Evolutionary conservation across 2,888 invertebrate species (phyloP), one percentile per base, ranked within the genome.

Genomic region (Pachymerium ferrugineum): DNA sequence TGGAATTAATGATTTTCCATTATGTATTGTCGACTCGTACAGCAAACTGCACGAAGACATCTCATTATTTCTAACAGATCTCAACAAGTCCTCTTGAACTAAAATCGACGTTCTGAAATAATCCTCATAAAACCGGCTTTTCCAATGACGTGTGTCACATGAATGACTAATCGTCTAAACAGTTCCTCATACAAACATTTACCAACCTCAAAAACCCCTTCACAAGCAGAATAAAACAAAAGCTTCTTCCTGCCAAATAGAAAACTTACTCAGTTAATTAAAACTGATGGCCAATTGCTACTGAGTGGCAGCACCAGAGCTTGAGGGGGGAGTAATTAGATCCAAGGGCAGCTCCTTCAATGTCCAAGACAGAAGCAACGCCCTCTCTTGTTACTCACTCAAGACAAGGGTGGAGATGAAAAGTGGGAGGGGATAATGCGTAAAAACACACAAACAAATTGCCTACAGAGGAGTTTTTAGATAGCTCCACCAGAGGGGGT

Each of bases 101-200:
- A n/a, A n/a, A n/a, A n/a, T n/a, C n/a, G n/a, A n/a, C n/a, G n/a
- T n/a, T n/a, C n/a, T n/a, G n/a, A 10, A 25, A 28, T 62, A 62
- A 62, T 62, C 62, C 62, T 28, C 14, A 62, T 62, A 62, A 62
- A 62, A 62, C 62, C 62, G 62, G 62, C 62, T 62, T 62, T 62
- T 62, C 62, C 62, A 14, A 22, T n/a, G 28, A 6, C 12, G 25
- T 28, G n/a, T 62, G 62, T 62, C 62, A 62, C 25, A 62, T 1
- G 3, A 14, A 62, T 62, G 62, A 62, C 25, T 62, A 62, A 62
- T 62, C 62, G 28, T 28, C 62, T 28, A 1, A 10, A 3, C 62
- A 62, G 16, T 62, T 10, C 62, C 28, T 25, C n/a, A n/a, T n/a
- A n/a, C n/a, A 62, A 62, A 62, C 28, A 62, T 62, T 62, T 62